These are phyloP conservation scores for Tenthredo amoena DNA, from an alignment of 2,888 invertebrate species.

Conservation along the genomic window DNA sequence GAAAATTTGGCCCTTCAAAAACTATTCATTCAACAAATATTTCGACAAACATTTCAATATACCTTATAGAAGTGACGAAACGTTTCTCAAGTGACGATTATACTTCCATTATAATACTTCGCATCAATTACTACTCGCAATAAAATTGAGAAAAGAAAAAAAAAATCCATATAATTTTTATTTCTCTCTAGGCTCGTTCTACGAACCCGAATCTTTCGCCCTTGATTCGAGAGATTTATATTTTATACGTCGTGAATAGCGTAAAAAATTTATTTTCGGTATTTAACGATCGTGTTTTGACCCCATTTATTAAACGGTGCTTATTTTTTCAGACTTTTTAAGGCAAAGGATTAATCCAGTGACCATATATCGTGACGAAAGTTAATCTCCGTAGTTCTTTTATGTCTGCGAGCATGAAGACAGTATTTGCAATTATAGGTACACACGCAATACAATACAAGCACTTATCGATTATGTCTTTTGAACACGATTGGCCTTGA, in stretches of 20 bases:
- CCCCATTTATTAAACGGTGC: conserved; percentile 24
- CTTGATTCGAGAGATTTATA: neutral
- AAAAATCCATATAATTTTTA: neutral
- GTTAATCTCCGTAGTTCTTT: conserved; percentile 16
- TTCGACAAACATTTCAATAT: neutral
- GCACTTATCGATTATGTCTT: neutral
- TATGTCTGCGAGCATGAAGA: conserved; percentile 1
- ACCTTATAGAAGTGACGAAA: neutral
- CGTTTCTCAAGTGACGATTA: neutral
- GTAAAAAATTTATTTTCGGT: neutral
- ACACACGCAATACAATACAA: conserved; percentile 27
- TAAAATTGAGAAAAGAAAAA: neutral
- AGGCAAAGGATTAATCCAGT: conserved; percentile 13
- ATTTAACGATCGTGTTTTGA: conserved; percentile 20
- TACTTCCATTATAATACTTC: neutral
- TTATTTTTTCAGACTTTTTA: neutral
- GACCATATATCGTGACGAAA: conserved; percentile 42
- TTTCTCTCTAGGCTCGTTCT: neutral
- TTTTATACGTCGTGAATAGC: neutral
- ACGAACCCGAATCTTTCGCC: neutral
- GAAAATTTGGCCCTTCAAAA: neutral
- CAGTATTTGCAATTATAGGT: conserved; percentile 33
- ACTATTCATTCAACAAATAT: neutral
- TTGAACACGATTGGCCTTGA: conserved; percentile 8
- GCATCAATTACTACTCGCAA: neutral